phyloP scores from a whole-genome alignment of 2,888 invertebrate genomes.

The Holacanthella duospinosa region DNA sequence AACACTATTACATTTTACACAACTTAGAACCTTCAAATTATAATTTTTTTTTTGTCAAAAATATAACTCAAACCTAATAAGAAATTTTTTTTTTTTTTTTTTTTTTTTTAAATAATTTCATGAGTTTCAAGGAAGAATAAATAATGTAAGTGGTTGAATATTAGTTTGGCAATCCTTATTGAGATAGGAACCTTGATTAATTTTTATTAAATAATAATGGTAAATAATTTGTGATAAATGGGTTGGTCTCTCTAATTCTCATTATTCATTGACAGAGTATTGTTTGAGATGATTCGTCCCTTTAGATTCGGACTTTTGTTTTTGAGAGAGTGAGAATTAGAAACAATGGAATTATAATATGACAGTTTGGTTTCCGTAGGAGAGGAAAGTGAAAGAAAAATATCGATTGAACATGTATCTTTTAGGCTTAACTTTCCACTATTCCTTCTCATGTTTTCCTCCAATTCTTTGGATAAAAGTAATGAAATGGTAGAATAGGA shows the following conservation, averaged over 20 bases:
- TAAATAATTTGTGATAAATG: neutral
- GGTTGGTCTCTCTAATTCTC: neutral
- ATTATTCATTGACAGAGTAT: too few relatives aligned
- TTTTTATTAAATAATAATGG: neutral
- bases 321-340: neutral
- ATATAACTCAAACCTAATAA: too few relatives aligned
- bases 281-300: too few relatives aligned
- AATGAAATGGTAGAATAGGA: neutral
- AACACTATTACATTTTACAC: too few relatives aligned
- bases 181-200: neutral
- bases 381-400: neutral
- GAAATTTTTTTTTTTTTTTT: neutral
- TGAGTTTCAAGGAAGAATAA: too few relatives aligned
- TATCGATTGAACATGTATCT: slow-evolving; percentile 4
- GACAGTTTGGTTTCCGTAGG: neutral
- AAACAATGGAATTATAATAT: neutral
- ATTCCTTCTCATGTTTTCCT: neutral
- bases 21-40: too few relatives aligned
- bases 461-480: neutral
- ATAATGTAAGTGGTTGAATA: too few relatives aligned
- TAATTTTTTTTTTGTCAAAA: too few relatives aligned
- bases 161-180: too few relatives aligned
- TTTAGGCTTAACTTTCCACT: neutral
- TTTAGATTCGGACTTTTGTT: neutral
- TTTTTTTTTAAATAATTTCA: neutral